Base-by-base conservation (phyloP, 2,797 vertebrate genomes). In the Streptopelia turtur region DNA sequence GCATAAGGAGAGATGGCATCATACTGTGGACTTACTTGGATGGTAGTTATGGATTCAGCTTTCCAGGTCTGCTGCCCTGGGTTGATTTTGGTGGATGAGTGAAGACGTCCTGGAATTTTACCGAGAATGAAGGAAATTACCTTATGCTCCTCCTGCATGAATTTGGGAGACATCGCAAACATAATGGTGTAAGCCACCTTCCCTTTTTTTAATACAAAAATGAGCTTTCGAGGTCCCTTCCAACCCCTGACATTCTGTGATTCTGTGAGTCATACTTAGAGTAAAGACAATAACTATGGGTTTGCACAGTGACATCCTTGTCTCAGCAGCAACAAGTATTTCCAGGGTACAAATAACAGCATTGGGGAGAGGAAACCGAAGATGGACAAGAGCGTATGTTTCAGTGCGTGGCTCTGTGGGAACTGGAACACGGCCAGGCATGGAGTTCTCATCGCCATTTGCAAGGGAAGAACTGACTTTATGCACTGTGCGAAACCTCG, bases 101-200 rank as follows among this genome's bases (percentile, higher is more conserved):
- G 60, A 49, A 45, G 28, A 14, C 56, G 23, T 39, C 27, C 30
- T 66, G 52, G 41, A 65, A n/a, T 64, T 66, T 61, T 47, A 4
- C 53, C 68, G 60, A 68, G 60, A 64, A 23, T 31, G 31, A 68
- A 55, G 45, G 39, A 68, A 71, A 50, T 43, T 60, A 6, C 10
- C 3, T 41, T 52, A 61, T 61, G 30, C 11, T 69, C 6, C 30
- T 57, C 6, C 13, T 25, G 30, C 15, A 13, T 27, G 45, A 49
- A 16, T 57, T 6, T 49, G 60, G 27, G 25, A 83, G 25, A 33
- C 24, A n/a, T 76, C 25, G 28, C 33, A 50, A 47, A 77, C 11
- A 6, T 14, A 11, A 30, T 0, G 3, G 7, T 2, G 0, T 43
- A 25, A 65, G 47, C 27, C 17, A 47, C 60, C 20, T 64, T 60